Conservation (phyloP, 1,140 invertebrate genomes). For the Cherax destructor region DNA sequence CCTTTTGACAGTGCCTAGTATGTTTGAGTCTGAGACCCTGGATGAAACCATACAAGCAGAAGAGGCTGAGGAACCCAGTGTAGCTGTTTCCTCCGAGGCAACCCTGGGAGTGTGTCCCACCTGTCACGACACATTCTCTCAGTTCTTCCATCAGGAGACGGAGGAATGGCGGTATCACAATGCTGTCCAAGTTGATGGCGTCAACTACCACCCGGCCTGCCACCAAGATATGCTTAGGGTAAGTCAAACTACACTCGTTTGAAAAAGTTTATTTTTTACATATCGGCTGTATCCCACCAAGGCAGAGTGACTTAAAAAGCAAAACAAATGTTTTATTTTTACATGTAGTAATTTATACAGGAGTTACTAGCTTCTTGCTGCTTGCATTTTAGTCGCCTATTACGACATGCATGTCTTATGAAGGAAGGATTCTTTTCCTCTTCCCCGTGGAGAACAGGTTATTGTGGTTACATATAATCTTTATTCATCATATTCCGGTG, state of each 20-base stretch:
- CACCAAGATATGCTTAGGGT: conserved; percentile 90
- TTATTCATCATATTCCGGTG: no score
- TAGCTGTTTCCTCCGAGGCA: conserved; percentile 76
- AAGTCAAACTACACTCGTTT: conserved; percentile 57
- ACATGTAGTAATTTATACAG: no score
- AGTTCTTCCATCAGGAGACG: conserved; percentile 95
- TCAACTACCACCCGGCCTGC: conserved; percentile 93
- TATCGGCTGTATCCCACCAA: no score
- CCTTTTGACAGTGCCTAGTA: conserved; percentile 84
- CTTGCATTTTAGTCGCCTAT: no score
- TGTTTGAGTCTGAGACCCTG: conserved; percentile 85
- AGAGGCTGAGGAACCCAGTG: conserved; percentile 78
- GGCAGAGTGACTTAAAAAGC: no score
- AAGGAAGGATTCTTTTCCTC: no score
- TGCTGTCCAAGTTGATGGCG: conserved; percentile 85
- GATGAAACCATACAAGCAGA: conserved; percentile 74
- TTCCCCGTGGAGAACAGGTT: no score
- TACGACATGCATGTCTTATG: no score
- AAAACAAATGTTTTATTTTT: no score
- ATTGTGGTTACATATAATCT: no score
- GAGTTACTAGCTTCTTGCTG: no score
- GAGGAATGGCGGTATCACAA: conserved; percentile 96
- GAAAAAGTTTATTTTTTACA: neutral
- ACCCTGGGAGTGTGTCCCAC: conserved; percentile 85
- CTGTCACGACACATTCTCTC: conserved; percentile 93